A percentile compares a stretch with the other conserved stretches of the same genome.
phyloP scores from a whole-genome alignment of 2,797 vertebrate genomes.

The Esox masquinongy region DNA sequence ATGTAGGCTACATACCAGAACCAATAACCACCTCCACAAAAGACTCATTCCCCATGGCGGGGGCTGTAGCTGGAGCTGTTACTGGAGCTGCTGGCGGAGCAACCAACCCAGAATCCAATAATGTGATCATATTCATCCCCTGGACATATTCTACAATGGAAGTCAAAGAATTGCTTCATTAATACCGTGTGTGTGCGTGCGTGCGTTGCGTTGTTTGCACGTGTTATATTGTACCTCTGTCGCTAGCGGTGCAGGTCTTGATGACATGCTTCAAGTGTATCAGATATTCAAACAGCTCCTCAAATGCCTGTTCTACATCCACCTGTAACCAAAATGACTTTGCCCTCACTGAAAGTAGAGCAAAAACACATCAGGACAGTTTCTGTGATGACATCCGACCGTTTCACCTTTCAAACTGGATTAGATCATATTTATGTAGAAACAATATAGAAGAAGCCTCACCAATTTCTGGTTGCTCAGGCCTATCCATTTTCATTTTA shows the following conservation, averaged over 20 bases:
- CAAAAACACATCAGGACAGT: not conserved
- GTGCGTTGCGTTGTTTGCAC: not conserved
- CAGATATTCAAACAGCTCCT: conserved; percentile 70
- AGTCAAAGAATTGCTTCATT: not conserved
- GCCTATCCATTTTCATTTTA: conserved; percentile 4
- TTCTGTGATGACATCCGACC: not conserved
- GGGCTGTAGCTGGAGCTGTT: not conserved
- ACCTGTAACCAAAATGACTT: conserved; percentile 79
- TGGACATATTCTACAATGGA: conserved; percentile 62
- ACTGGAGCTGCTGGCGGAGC: not conserved
- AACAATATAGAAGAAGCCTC: not conserved
- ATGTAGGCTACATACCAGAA: conserved; percentile 52
- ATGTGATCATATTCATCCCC: conserved; percentile 61
- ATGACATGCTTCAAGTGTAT: conserved; percentile 77
- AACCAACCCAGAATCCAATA: conserved; percentile 34
- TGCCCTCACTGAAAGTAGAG: conserved; percentile 74
- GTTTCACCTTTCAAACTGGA: not conserved
- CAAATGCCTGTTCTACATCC: conserved; percentile 82
- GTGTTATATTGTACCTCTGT: conserved; percentile 74
- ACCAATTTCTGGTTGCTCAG: conserved; percentile 30
- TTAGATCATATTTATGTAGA: not conserved
- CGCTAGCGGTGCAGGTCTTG: conserved; percentile 80
- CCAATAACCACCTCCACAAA: conserved; percentile 68
- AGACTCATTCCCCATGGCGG: conserved; percentile 11
- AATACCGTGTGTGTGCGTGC: not conserved